Evolutionary conservation across 2,113 vertebrate genomes (phyloP).

Genomic region (Mus spicilegus): DNA sequence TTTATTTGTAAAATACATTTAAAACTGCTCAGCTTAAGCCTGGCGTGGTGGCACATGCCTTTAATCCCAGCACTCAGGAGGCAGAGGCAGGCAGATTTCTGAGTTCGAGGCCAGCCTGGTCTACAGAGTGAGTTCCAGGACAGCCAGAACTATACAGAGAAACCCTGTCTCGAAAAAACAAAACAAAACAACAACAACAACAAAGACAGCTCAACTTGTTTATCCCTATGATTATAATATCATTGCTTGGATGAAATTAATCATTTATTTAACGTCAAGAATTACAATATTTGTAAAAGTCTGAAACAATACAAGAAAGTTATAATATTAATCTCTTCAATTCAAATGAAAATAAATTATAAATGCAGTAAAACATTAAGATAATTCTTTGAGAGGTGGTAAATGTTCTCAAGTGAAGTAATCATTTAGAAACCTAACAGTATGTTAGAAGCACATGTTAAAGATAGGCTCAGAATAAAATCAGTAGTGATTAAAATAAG

Average conservation of each 20-base stretch:
- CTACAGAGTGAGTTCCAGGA: no score
- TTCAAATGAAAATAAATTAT: neutral
- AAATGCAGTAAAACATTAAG: neutral
- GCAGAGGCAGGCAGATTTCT: no score
- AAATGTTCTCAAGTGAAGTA: neutral
- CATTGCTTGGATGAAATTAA: neutral
- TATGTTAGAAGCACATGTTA: neutral
- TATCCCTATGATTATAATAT: neutral
- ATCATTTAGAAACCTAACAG: neutral
- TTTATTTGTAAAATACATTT: neutral
- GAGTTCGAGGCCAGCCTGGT: no score
- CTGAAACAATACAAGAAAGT: neutral
- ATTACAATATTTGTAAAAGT: neutral
- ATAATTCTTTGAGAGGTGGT: neutral
- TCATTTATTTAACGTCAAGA: neutral
- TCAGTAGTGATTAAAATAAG: neutral
- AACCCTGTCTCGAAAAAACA: no score
- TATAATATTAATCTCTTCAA: neutral
- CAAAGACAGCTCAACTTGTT: neutral
- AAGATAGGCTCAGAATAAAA: neutral
- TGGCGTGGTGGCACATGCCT: no score
- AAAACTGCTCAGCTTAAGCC: neutral
- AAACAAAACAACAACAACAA: no score
- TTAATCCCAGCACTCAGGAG: no score
- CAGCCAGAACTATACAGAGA: no score